Evolutionary conservation across 2,888 invertebrate genomes (phyloP), one percentile per base, ranked within the genome.

Genomic region (Meghimatium bilineatum): DNA sequence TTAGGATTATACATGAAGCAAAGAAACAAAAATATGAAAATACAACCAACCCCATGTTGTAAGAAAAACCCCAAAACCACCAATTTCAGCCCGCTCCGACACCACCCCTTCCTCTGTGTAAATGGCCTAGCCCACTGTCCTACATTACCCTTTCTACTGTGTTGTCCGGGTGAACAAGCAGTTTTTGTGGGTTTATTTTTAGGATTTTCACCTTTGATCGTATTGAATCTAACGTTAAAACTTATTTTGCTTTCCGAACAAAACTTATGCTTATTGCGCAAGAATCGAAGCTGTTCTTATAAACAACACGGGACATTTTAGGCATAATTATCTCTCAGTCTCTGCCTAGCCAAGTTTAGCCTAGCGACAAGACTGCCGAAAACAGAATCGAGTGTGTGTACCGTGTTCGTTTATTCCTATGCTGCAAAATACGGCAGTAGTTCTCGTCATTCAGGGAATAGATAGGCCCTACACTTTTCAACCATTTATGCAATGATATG

Each of bases 131-230:
- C 71, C 71, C 52, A 44, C 79, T 23, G 60, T 72, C 36, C 71
- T 63, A 56, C 29, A 69, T 80, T 26, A 6, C 72, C 44, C 74
- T 56, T n/a, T n/a, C n/a, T n/a, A n/a, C 56, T 63, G 81, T 34
- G 81, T n/a, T 38, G 56, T 34, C 36, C 56, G 49, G 52, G 66
- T 56, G 60, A 76, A 52, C 76, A 52, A 17, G 14, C 29, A 63
- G 36, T 14, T 74, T 44, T 74, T 44, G 23, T 26, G 56, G 74
- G 60, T 23, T 74, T 79, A 60, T 72, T 56, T 72, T 60, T 63
- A 63, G 32, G 29, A 60, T 60, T 74, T 72, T 74, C 63, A 81
- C 63, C 72, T 63, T 38, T 74, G 26, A 71, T 34, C 52, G 56
- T 34, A 17, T 80, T 52, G 52, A 69, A 34, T 56, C 20, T 29